These are phyloP conservation scores for Etia nguti DNA, from an alignment of 2,113 vertebrate species.

Conservation along the genomic window DNA sequence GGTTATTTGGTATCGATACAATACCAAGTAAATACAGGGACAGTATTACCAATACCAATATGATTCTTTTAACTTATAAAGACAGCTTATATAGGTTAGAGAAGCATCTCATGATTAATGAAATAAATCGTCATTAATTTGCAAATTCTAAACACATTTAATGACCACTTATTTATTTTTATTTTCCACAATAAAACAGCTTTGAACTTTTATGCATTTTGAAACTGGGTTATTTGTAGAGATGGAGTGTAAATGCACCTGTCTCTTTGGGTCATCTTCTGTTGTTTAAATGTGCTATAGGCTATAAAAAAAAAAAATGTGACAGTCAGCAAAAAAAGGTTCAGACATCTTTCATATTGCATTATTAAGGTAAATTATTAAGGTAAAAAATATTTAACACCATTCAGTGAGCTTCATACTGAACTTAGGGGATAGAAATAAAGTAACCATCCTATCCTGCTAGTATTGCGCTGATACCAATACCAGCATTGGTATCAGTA, in stretches of 20 bases:
- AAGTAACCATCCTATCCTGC: neutral
- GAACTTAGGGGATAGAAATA: neutral
- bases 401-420: neutral
- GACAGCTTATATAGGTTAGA: neutral
- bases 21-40: no score
- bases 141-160: neutral
- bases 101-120: neutral
- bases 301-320: neutral
- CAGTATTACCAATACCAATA: neutral
- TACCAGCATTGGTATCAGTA: neutral
- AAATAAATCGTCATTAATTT: neutral
- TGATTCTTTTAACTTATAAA: neutral
- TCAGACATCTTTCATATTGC: neutral
- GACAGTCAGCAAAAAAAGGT: neutral
- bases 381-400: neutral
- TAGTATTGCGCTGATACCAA: neutral
- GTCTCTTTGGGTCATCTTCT: neutral
- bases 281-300: neutral
- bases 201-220: neutral
- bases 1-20: neutral
- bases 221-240: neutral
- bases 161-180: neutral
- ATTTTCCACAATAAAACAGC: neutral
- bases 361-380: neutral
- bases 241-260: neutral